These are phyloP conservation scores for Rachycentron canadum DNA, from an alignment of 2,797 vertebrate species.

Conservation along the genomic window DNA sequence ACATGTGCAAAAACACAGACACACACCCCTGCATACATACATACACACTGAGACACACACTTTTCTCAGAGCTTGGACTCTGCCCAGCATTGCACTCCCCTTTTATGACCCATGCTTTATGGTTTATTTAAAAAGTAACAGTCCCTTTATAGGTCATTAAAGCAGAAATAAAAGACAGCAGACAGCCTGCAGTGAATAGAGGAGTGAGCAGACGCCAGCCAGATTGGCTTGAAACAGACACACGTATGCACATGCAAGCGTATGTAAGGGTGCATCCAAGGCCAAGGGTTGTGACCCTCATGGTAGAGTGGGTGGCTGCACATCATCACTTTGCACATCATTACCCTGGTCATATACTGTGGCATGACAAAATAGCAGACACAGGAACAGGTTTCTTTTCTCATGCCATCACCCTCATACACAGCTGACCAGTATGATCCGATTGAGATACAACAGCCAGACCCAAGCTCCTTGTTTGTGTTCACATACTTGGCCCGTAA, in stretches of 20 bases:
- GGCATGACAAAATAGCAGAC: conserved; percentile 2
- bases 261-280: conserved; percentile 65
- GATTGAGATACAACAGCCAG: no score
- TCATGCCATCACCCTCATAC: background rate
- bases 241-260: conserved; percentile 31
- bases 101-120: conserved; percentile 87
- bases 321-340: conserved; percentile 65
- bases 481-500: background rate
- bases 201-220: conserved; percentile 75
- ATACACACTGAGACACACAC: conserved; percentile 44
- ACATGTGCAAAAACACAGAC: conserved; percentile 54
- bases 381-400: background rate
- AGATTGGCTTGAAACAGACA: conserved; percentile 65
- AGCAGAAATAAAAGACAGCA: conserved; percentile 84
- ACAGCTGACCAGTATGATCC: background rate
- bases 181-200: conserved; percentile 75
- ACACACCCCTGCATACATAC: background rate
- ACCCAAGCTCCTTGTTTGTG: background rate
- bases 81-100: conserved; percentile 81
- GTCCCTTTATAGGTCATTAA: conserved; percentile 88
- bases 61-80: conserved; percentile 76
- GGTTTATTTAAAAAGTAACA: conserved; percentile 89
- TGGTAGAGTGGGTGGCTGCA: conserved; percentile 44
- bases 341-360: conserved; percentile 39
- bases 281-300: conserved; percentile 67